Percentiles rank a stretch among this genome's conserved stretches.
Evolutionary conservation across 2,797 vertebrate genomes (phyloP).

Genomic region (Sebastes wilsoni): DNA sequence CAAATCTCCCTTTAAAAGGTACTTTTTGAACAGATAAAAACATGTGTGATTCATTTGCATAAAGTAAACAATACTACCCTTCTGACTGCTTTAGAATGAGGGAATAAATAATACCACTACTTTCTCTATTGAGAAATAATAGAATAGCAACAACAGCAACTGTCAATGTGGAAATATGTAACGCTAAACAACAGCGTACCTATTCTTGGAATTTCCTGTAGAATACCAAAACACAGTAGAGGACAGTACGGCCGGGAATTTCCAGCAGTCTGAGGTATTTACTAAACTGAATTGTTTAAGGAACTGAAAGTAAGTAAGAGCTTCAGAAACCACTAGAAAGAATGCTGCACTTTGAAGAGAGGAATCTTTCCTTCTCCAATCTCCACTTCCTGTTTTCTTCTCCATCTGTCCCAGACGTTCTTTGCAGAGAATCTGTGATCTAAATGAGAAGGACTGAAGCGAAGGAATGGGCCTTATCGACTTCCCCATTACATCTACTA

Average conservation of each 20-base stretch:
- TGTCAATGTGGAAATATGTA: background rate
- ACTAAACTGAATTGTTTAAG: background rate
- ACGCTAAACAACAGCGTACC: background rate
- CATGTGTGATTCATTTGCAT: rapidly evolving
- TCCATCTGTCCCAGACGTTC: background rate
- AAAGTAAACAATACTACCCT: background rate
- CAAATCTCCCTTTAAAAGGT: too few relatives aligned
- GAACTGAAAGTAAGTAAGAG: background rate
- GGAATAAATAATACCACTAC: too few relatives aligned
- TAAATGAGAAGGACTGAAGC: conserved; percentile 18
- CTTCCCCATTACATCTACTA: conserved; percentile 39
- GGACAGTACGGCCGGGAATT: background rate
- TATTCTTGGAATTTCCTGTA: background rate
- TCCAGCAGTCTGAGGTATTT: background rate
- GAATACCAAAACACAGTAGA: conserved; percentile 1
- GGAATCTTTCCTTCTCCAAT: conserved; percentile 8
- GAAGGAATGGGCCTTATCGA: conserved; percentile 19
- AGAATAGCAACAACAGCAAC: background rate
- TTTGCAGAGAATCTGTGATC: conserved; percentile 17
- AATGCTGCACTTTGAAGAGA: background rate
- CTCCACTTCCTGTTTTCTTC: conserved; percentile 28
- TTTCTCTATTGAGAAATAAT: background rate
- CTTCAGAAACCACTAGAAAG: conserved; percentile 11
- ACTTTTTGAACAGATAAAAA: too few relatives aligned
- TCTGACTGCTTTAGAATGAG: background rate